phyloP scores from a whole-genome alignment of 2,797 vertebrate species.

The Knipowitschia caucasica region DNA sequence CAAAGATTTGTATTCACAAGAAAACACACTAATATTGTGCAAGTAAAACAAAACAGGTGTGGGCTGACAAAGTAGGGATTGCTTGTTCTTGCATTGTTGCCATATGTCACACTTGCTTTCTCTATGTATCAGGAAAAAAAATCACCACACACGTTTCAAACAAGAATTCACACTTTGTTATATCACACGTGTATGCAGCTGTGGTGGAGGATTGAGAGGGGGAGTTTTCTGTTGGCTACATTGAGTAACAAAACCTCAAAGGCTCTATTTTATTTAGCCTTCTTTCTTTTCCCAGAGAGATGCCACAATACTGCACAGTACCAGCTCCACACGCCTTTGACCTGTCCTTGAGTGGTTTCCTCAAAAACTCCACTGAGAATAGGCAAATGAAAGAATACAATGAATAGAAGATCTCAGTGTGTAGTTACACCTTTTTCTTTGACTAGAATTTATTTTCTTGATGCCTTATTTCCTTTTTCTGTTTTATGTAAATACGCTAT shows the following conservation, averaged over 20 bases:
- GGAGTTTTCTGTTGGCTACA: conserved; percentile 48
- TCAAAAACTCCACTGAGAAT: conserved; percentile 41
- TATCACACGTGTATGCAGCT: not conserved
- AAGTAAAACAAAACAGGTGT: conserved; percentile 16
- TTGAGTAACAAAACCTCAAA: conserved; percentile 39
- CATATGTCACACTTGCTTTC: conserved; percentile 30
- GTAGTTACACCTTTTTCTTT: no score
- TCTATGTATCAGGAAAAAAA: conserved; percentile 24
- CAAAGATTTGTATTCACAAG: conserved; percentile 32
- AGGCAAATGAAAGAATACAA: conserved; percentile 24
- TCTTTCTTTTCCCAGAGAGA: conserved; percentile 62
- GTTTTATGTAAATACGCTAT: no score
- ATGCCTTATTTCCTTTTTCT: not conserved
- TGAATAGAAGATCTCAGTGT: not conserved
- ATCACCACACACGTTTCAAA: conserved; percentile 21
- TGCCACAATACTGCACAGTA: conserved; percentile 53
- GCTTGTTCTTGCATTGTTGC: conserved; percentile 28
- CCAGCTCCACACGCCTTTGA: conserved; percentile 63
- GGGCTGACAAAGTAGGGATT: conserved; percentile 29
- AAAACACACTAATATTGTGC: conserved; percentile 21
- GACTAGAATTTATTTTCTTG: not conserved
- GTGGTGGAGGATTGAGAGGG: conserved; percentile 18
- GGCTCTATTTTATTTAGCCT: conserved; percentile 66
- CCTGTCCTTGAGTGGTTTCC: conserved; percentile 66
- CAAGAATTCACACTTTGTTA: conserved; percentile 13